Evolutionary conservation across 2,113 vertebrate genomes (phyloP), one percentile per base, ranked within the genome.

Genomic region (Dasypus novemcinctus): DNA sequence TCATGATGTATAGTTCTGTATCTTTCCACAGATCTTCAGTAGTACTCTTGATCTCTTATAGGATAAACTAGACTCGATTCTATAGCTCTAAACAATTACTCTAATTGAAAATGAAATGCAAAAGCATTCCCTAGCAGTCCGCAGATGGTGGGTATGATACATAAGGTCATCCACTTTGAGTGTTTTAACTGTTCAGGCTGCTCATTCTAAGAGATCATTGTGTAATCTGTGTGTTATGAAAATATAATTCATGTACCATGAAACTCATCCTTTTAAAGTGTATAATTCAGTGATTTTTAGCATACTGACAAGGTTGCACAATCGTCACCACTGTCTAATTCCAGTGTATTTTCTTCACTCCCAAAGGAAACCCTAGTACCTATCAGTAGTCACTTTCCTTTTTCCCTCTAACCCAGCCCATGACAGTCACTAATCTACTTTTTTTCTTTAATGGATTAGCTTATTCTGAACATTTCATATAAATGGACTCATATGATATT

Each of bases 11-110:
- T 23, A 25, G 8, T 88, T 80, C 25, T 72, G 81, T 36, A 43
- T 89, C 68, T 91, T 72, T 85, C 14, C 78, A 88, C n/a, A 29
- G 33, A n/a, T 78, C 43, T 93, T 91, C 46, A 78, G 27, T 78
- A 83, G 46, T 49, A 52, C 31, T 71, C n/a, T 75, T 80, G 31
- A 43, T 86, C 54, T 89, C 89, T 64, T 86, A 79, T 10, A 72
- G 88, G 79, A 69, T 69, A 83, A 80, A 57, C 31, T 85, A 61
- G 38, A 75, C 8, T 54, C 38, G 57, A 43, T 88, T 61, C 18
- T 80, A 10, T 75, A 75, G 25, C 49, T 81, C 43, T 7, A 52
- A 72, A 80, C n/a, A 52, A 20, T 52, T 18, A 63, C 23, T 79
- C 74, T 80, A 27, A 52, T 41, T 80, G 33, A 64, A 94, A 94